Base-by-base conservation (phyloP, 2,888 invertebrate species). In the Megamerina dolium region DNA sequence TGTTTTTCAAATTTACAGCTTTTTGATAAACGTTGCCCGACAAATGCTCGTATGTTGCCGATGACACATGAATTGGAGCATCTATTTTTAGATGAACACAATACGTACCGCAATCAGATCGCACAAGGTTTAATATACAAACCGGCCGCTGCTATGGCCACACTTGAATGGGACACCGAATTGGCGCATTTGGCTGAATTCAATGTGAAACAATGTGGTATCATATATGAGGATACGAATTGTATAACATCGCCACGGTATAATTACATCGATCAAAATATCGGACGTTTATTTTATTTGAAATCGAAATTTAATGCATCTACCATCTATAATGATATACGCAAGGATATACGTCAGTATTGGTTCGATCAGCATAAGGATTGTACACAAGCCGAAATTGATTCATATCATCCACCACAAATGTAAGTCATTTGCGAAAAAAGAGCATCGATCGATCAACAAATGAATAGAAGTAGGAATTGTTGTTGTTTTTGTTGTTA, bases 131-230 rank as follows among this genome's bases (percentile, higher is more conserved):
- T 36, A 2, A 34, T 35, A 5, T 35, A 39, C 31, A 34, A 36
- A n/a, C 44, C 44, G 10, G 36, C 44, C 18, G 43, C 43, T 4
- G 43, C 43, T 9, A 63, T 63, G 65, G 59, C 59, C 34, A 61
- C 62, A 30, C 56, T 63, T 39, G 37, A 46, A 20, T 65, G 65
- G 65, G 49, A 53, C 37, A 47, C 54, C 5, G 60, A 64, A 6
- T 32, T 64, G 32, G 57, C 65, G 10, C 42, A 53, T 13, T 30
- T 64, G 35, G 65, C 63, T 12, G 44, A 49, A 5, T 50, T 57
- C 6, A 64, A 65, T 33, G 65, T 57, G 2, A 52, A 38, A n/a
- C 54, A 54, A 29, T 65, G 65, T 12, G 10, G 37, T 19, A 57
- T 57, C 50, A 44, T 38, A 14, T 39, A 39, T 39, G 43, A 44